Conservation (phyloP, 2,113 vertebrate genomes). For the Oxyura jamaicensis region DNA sequence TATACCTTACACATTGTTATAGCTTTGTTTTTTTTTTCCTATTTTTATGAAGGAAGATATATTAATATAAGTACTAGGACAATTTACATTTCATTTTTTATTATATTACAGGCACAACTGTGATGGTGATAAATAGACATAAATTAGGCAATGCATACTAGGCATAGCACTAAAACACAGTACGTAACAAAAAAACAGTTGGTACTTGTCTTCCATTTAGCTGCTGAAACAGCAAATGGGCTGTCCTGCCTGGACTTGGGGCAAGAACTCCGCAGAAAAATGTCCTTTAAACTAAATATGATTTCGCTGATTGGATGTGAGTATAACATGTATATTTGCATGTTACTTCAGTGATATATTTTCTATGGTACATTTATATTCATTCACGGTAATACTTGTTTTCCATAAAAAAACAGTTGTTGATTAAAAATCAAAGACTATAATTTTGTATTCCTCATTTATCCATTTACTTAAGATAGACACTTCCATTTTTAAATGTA, state of each 20-base stretch:
- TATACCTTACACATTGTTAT: background rate
- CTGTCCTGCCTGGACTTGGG: background rate
- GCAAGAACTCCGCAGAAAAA: background rate
- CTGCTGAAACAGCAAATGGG: conserved; percentile 1
- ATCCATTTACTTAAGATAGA: background rate
- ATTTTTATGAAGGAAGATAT: conserved; percentile 3
- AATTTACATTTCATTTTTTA: conserved; percentile 55
- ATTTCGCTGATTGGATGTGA: conserved; percentile 19
- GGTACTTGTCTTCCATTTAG: background rate
- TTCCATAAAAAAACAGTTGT: background rate
- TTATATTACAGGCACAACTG: conserved; percentile 28
- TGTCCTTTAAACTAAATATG: background rate
- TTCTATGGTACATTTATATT: background rate
- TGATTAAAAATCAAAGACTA: background rate
- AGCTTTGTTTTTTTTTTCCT: background rate
- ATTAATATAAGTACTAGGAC: background rate
- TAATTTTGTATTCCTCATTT: background rate
- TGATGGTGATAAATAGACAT: background rate
- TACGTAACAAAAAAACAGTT: background rate
- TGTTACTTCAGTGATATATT: background rate
- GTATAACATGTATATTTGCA: background rate
- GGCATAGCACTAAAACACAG: background rate
- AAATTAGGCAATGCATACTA: conserved; percentile 21
- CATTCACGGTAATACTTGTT: background rate
- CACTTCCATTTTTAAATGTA: background rate